phyloP scores from a whole-genome alignment of 2,797 vertebrate genomes.

The Micrastur ruficollis region DNA sequence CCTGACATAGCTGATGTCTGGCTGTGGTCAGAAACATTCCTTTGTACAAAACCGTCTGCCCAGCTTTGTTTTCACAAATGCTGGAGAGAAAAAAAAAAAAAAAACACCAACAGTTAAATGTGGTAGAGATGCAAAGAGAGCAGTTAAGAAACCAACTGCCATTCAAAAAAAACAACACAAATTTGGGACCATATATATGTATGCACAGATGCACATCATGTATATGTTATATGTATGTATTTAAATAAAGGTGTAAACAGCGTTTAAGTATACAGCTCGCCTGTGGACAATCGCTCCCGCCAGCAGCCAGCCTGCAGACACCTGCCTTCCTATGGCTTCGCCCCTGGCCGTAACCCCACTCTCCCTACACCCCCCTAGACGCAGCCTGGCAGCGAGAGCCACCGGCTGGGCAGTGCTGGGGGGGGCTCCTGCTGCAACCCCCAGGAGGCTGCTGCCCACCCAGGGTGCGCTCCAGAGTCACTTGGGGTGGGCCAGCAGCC shows the following conservation, averaged over 20 bases:
- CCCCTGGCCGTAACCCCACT: accelerated
- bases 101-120: not conserved
- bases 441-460: not conserved
- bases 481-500: not conserved
- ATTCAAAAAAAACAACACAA: not conserved
- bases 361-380: not conserved
- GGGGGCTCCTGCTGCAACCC: not conserved
- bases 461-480: not conserved
- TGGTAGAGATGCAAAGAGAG: slow-evolving; percentile 5
- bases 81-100: not conserved
- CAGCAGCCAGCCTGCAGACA: not conserved
- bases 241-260: not conserved
- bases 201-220: not conserved
- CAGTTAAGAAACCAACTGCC: slow-evolving; percentile 14
- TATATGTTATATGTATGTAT: not conserved
- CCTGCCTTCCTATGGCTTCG: not conserved
- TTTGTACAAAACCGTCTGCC: slow-evolving; percentile 1
- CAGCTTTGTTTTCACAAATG: slow-evolving; percentile 39
- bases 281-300: not conserved
- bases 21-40: slow-evolving; percentile 52
- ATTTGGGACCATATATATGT: not conserved
- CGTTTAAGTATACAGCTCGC: accelerated
- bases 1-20: slow-evolving; percentile 51
- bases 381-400: not conserved
- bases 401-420: accelerated